Base-by-base conservation (phyloP, 2,888 invertebrate genomes). In the Incurvaria masculella region DNA sequence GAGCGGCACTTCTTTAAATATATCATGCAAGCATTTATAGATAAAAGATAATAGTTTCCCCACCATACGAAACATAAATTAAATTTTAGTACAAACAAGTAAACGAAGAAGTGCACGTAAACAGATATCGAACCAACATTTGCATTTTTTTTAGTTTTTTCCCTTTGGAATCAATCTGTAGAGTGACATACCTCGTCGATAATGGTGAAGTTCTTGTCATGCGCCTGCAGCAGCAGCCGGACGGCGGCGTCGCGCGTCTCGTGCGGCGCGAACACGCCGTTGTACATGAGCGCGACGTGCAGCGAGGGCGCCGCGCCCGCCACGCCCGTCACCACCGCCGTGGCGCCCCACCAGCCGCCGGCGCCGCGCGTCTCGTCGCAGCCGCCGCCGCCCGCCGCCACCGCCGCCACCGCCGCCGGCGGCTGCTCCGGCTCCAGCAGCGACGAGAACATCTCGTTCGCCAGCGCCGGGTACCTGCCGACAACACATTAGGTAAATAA, bases 301-400 rank as follows among this genome's bases (percentile, higher is more conserved):
- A 94, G 82, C 27, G 89, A 89, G 0, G 93, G 91, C 0, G 89
- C 86, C 2, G 89, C 85, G 0, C 90, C 86, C 11, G 89, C 88
- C 1, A 86, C 88, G 0, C 89, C 89, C 0, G 92, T 90, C 1
- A 94, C 87, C 26, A 93, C 87, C 1, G 93, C 94, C 0, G 93
- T 93, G 1, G 92, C 94, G 2, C 92, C 93, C 92, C 94, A 59
- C 91, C 92, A 57, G 79, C 86, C 58, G 80, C 89, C 52, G 72
- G 80, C 84, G 80, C 81, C 67, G 53, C 70, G 53, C 72, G 72
- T 65, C 76, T 83, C 53, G 69, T 82, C 55, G 80, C 88, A 59
- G 71, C 81, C 56, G 72, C 82, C 70, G 49, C 62, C 65, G 0
- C 68, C 66, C 5, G 48, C 89, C 74, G 58, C 86, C 84, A 4